A percentile compares a stretch with the other conserved stretches of the same genome.
phyloP scores from a whole-genome alignment of 1,140 invertebrate species.

The Drosophila willistoni region DNA sequence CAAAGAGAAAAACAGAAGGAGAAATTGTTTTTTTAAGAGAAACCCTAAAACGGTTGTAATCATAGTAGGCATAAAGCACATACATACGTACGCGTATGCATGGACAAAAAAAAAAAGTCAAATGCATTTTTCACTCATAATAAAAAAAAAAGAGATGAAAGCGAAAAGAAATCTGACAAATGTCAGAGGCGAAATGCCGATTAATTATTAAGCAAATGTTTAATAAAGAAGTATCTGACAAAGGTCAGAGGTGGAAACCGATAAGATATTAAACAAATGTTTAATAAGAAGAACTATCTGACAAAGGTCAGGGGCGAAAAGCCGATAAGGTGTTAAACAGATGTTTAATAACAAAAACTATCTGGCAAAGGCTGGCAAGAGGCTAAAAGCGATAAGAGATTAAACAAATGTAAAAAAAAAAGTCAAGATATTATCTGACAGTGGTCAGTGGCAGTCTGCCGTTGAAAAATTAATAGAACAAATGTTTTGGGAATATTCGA shows the following conservation, averaged over 20 bases:
- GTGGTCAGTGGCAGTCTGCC: constrained; percentile 1
- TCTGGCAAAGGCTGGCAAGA: not conserved
- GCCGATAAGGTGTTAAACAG: too few relatives aligned
- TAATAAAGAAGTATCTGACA: not conserved
- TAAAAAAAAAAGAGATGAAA: not conserved
- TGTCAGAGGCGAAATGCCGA: not conserved
- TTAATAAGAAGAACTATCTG: too few relatives aligned
- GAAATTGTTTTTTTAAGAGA: not conserved
- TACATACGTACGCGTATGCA: not conserved
- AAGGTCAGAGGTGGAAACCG: not conserved
- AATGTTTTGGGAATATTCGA: too few relatives aligned
- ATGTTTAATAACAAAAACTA: not conserved
- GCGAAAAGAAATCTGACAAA: not conserved
- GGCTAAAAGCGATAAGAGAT: not conserved
- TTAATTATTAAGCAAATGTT: not conserved
- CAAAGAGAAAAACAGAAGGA: not conserved
- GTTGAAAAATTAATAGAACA: not conserved
- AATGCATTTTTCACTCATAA: not conserved
- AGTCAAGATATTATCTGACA: not conserved
- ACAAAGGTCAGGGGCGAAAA: not conserved
- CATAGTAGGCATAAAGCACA: not conserved
- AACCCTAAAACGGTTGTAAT: not conserved
- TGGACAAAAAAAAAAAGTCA: too few relatives aligned
- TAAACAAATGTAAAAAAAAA: not conserved
- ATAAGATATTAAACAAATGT: not conserved